Percentiles rank a stretch among this genome's conserved stretches.
These are phyloP conservation scores for Oryzias celebensis DNA, from an alignment of 2,113 vertebrate species.

Conservation along the genomic window DNA sequence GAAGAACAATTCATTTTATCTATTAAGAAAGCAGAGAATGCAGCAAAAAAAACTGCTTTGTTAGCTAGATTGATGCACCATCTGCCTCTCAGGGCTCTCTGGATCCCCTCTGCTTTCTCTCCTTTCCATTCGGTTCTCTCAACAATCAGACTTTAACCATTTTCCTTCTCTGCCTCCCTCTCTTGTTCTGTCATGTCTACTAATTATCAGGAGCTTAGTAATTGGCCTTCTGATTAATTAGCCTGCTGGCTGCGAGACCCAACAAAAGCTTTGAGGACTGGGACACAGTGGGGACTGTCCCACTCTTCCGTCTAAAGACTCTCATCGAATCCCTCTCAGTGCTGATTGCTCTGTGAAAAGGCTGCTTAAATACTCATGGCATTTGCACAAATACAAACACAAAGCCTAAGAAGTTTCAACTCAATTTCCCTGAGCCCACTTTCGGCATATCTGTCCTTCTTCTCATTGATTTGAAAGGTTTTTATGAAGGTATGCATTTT, in stretches of 20 bases:
- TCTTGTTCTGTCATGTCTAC: slow-evolving; percentile 69
- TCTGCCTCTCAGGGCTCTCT: slow-evolving; percentile 34
- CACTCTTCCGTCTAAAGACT: slow-evolving; percentile 64
- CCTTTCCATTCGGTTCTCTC: slow-evolving; percentile 30
- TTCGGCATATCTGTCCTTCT: slow-evolving; percentile 6
- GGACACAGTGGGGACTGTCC: slow-evolving; percentile 64
- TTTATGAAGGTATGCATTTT: background rate
- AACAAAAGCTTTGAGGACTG: slow-evolving; percentile 63
- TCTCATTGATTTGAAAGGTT: slow-evolving; percentile 2
- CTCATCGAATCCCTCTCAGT: slow-evolving; percentile 63
- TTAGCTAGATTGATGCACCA: slow-evolving; percentile 20
- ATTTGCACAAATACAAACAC: slow-evolving; percentile 9
- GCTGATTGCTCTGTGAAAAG: slow-evolving; percentile 55
- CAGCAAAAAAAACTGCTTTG: slow-evolving; percentile 60
- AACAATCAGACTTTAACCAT: slow-evolving; percentile 57
- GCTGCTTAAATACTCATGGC: slow-evolving; percentile 42
- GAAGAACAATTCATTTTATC: slow-evolving; percentile 42
- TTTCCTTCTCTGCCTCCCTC: slow-evolving; percentile 55
- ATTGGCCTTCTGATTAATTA: slow-evolving; percentile 78
- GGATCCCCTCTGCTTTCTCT: slow-evolving; percentile 42
- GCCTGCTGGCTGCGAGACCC: slow-evolving; percentile 68
- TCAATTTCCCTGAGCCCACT: slow-evolving; percentile 20
- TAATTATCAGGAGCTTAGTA: slow-evolving; percentile 74
- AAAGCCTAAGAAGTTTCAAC: slow-evolving; percentile 22
- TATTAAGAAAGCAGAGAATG: slow-evolving; percentile 38